These are phyloP conservation scores for Periphyllus acericola DNA, from an alignment of 2,888 invertebrate genomes.

Conservation along the genomic window DNA sequence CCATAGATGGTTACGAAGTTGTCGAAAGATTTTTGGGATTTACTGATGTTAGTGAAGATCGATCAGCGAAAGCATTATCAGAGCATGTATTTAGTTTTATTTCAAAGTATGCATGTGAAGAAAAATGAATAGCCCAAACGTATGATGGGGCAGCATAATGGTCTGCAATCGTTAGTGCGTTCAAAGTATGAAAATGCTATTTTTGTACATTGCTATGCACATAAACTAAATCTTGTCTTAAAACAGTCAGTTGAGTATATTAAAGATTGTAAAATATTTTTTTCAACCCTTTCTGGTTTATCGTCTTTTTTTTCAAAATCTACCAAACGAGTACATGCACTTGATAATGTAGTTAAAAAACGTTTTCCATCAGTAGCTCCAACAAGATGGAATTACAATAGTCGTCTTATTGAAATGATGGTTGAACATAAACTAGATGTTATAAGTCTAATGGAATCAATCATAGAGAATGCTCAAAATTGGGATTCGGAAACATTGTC, in stretches of 20 bases:
- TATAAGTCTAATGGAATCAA: conserved; percentile 62
- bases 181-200: conserved; percentile 64
- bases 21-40: no score
- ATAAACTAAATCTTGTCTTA: conserved; percentile 65
- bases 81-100: conserved; percentile 64
- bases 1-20: no score
- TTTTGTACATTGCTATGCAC: conserved; percentile 65
- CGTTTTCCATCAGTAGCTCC: conserved; percentile 47
- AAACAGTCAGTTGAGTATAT: conserved; percentile 64
- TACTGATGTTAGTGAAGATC: no score
- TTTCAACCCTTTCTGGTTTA: conserved; percentile 65
- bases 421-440: conserved; percentile 8
- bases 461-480: conserved; percentile 63
- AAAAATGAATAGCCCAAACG: conserved; percentile 66
- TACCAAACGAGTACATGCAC: conserved; percentile 64
- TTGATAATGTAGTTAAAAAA: conserved; percentile 58
- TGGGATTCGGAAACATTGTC: conserved; percentile 45
- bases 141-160: conserved; percentile 66
- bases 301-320: conserved; percentile 66
- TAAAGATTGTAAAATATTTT: conserved; percentile 65
- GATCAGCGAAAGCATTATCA: conserved; percentile 64
- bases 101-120: conserved; percentile 63
- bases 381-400: conserved; percentile 53
- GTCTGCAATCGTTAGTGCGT: conserved; percentile 65
- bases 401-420: conserved; percentile 26